phyloP scores from a whole-genome alignment of 2,888 invertebrate species.

The Stegana nigrithorax region DNA sequence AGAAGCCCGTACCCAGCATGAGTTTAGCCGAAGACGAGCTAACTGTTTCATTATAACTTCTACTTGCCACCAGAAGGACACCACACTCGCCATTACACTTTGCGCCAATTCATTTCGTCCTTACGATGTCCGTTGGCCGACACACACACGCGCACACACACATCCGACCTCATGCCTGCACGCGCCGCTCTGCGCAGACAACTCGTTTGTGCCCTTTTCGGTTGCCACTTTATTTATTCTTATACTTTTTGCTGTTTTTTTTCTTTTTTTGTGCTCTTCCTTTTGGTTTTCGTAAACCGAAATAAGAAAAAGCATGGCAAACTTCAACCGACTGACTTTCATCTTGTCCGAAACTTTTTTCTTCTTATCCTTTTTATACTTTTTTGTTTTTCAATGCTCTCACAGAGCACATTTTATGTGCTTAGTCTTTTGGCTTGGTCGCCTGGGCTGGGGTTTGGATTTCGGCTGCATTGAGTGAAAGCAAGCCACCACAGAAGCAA shows the following conservation, averaged over 20 bases:
- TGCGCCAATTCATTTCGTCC: neutral
- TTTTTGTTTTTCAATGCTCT: neutral
- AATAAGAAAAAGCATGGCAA: constrained; percentile 36
- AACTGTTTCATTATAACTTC: constrained; percentile 57
- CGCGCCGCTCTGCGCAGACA: neutral
- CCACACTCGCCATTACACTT: neutral
- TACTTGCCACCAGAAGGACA: too few species aligned
- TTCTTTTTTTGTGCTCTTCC: neutral
- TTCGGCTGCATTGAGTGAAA: constrained; percentile 6
- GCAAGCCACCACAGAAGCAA: neutral
- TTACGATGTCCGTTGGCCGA: constrained; percentile 1
- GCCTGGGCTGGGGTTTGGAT: constrained; percentile 6
- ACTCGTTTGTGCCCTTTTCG: neutral
- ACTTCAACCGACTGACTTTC: constrained; percentile 39
- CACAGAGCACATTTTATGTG: neutral
- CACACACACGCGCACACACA: neutral
- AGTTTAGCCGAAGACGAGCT: constrained; percentile 25
- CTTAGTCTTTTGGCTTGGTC: neutral
- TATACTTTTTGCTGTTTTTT: neutral
- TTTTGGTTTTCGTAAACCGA: neutral
- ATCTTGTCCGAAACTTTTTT: constrained; percentile 35
- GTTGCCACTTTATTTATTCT: too few species aligned
- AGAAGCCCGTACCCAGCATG: too few species aligned
- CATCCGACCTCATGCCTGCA: neutral
- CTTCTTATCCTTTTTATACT: constrained; percentile 9